phyloP scores from a whole-genome alignment of 2,888 invertebrate species.

The Caenorhabditis imperialis region DNA sequence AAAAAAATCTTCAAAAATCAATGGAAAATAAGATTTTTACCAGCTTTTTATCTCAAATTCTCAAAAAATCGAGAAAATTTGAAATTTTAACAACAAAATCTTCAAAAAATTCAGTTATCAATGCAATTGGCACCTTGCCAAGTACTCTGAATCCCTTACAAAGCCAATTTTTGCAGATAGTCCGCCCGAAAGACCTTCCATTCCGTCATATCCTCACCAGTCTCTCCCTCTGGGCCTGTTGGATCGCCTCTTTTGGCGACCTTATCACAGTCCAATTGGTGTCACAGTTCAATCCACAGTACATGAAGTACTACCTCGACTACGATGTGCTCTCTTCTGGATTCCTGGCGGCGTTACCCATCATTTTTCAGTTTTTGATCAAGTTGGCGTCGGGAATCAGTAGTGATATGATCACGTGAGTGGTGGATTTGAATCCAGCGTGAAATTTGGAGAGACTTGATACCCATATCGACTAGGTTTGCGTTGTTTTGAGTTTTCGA shows the following conservation, averaged over 20 bases:
- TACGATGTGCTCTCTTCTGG: conserved; percentile 61
- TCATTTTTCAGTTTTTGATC: conserved; percentile 59
- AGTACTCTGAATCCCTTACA: too few species aligned
- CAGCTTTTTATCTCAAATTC: too few species aligned
- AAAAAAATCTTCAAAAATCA: too few species aligned
- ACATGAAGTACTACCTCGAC: conserved; percentile 62
- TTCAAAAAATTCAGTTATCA: too few species aligned
- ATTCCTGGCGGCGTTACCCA: conserved; percentile 58
- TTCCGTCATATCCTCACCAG: conserved; percentile 54
- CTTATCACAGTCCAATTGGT: conserved; percentile 60
- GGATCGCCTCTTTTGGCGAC: conserved; percentile 63
- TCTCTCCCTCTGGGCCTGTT: conserved; percentile 56
- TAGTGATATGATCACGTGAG: conserved; percentile 53
- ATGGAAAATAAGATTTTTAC: too few species aligned
- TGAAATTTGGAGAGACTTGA: too few species aligned
- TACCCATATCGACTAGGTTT: too few species aligned
- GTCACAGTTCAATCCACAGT: conserved; percentile 62
- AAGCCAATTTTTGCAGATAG: conserved; percentile 8
- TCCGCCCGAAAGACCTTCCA: conserved; percentile 48
- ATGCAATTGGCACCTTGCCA: too few species aligned
- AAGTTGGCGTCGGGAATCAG: conserved; percentile 53
- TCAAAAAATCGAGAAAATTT: too few species aligned
- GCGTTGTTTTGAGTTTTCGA: too few species aligned
- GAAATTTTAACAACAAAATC: too few species aligned
- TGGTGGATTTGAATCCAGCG: too few species aligned